Evolutionary conservation across 2,797 vertebrate species (phyloP), one percentile per base, ranked within the genome.

Genomic region (Acanthurus lineatus): DNA sequence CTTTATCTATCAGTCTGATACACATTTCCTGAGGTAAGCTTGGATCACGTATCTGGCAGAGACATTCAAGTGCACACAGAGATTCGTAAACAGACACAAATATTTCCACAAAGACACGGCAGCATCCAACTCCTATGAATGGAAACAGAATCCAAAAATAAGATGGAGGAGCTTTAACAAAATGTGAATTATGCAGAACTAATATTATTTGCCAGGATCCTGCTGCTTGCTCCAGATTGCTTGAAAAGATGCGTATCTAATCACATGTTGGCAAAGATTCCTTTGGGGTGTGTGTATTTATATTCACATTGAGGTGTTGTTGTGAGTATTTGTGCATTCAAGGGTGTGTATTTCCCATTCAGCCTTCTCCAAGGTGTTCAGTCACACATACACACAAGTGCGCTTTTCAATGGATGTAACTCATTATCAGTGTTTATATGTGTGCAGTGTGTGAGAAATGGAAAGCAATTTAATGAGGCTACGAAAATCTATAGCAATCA

Each of bases 221-320:
- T 56, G 78, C 85, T 77, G 88, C 58, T 77, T 69, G 65, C 73
- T 86, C 82, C 83, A 84, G 86, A 90, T 90, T 86, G 79, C 77
- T 83, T 78, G 70, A 90, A 90, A 93, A 90, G 75, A 92, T 92
- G 68, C 8, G 47, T 66, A 85, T 90, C 83, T 89, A 89, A 86
- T 89, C 82, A 87, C 60, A 77, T 35, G 64, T 57, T 86, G 82
- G 86, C 82, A 88, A 65, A 79, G 63, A 86, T 83, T 79, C 81
- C 84, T 79, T 71, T 47, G 40, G 82, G 73, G 68, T 47, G 62
- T 57, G 61, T 69, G 67, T 63, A 76, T 78, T 73, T 81, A 63
- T 82, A 48, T 82, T 77, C 68, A 66, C 64, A 77, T 76, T 38
- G 38, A 28, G 11, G 38, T 73, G 73, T 76, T 65, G 77, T 65